A percentile compares a stretch with the other conserved stretches of the same genome.
Evolutionary conservation across 2,888 invertebrate species (phyloP).

Genomic region (Nomada fucata): DNA sequence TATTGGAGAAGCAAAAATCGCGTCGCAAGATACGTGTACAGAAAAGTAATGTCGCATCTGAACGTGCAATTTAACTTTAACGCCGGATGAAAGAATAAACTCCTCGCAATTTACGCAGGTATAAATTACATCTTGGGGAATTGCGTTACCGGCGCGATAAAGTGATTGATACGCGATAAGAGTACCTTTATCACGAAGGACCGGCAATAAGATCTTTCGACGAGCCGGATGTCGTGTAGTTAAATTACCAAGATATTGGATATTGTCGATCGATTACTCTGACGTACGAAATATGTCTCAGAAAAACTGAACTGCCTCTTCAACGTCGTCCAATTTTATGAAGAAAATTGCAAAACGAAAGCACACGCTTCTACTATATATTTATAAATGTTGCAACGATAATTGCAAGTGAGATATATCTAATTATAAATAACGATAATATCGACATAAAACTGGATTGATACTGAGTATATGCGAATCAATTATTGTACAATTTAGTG

Average conservation of each 20-base stretch:
- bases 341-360: neutral
- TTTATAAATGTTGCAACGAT: neutral
- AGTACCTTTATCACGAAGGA: constrained; percentile 11
- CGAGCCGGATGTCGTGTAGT: constrained; percentile 2
- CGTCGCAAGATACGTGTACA: too few species aligned
- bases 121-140: constrained; percentile 32
- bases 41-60: neutral
- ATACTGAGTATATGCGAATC: neutral
- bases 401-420: neutral
- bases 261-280: neutral
- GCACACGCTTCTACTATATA: neutral
- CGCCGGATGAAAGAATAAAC: neutral
- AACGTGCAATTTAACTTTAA: neutral
- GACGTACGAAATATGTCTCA: neutral
- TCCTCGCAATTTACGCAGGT: constrained; percentile 2
- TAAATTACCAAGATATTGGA: constrained; percentile 30
- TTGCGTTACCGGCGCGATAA: constrained; percentile 9
- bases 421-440: neutral
- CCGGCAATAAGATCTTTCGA: constrained; percentile 15
- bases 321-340: neutral
- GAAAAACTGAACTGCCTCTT: neutral
- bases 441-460: neutral
- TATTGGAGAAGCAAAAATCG: neutral
- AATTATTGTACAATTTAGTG: neutral
- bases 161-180: constrained; percentile 36